phyloP scores from a whole-genome alignment of 2,113 vertebrate genomes.

The Leptodactylus fuscus region DNA sequence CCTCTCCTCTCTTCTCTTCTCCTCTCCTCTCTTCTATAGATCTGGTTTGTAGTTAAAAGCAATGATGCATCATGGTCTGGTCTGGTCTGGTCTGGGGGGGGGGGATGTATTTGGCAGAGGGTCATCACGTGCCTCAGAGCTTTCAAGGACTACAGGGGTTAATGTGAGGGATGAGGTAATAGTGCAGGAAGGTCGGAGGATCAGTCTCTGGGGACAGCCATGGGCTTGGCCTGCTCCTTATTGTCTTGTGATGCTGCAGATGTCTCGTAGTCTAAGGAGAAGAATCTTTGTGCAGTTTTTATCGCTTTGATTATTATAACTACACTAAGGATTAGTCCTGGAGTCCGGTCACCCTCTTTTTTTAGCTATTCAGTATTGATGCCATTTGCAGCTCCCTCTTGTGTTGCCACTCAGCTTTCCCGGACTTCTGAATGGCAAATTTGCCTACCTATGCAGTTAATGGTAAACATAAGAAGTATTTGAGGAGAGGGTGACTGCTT shows the following conservation, averaged over 20 bases:
- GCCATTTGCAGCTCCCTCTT: no score
- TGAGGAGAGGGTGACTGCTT: no score
- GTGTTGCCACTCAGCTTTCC: no score
- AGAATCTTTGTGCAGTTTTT: not conserved
- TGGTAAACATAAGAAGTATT: no score
- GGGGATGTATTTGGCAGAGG: no score
- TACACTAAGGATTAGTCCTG: no score
- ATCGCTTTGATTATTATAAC: no score
- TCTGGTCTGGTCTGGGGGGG: not conserved
- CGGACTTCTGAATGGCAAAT: no score
- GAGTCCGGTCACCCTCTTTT: no score
- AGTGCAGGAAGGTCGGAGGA: slow-evolving; percentile 32
- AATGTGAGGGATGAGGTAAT: slow-evolving; percentile 4
- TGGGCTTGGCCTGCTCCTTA: slow-evolving; percentile 10
- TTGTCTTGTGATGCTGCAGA: not conserved
- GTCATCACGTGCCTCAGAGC: not conserved
- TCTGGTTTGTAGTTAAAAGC: not conserved
- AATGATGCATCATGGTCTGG: not conserved
- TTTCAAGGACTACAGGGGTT: slow-evolving; percentile 2
- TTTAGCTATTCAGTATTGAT: no score
- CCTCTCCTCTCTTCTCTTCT: no score
- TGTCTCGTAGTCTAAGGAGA: not conserved
- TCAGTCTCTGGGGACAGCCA: not conserved
- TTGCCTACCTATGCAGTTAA: no score
- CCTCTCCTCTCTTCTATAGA: not conserved